phyloP scores from a whole-genome alignment of 2,797 vertebrate species.

The Acanthis flammea region DNA sequence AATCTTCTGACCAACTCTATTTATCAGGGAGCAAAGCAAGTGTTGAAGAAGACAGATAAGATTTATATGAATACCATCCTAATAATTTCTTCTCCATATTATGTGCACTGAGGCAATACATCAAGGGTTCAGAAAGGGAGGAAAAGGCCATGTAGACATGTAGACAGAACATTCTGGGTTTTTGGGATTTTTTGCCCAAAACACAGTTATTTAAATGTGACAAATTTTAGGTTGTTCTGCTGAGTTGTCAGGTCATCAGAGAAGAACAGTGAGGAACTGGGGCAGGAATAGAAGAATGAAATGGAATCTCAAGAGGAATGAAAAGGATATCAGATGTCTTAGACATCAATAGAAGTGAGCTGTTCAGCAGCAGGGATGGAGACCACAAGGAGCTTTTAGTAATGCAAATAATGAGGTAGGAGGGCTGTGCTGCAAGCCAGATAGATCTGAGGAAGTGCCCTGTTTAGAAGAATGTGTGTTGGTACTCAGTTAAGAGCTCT shows the following conservation, averaged over 20 bases:
- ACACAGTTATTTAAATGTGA: neutral
- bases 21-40: neutral
- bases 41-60: neutral
- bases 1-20: neutral
- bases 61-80: neutral
- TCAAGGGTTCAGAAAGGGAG: neutral
- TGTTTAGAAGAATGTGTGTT: neutral
- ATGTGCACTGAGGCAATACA: neutral
- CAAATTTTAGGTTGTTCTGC: neutral
- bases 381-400: neutral
- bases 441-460: neutral
- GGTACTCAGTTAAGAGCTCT: neutral
- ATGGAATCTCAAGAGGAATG: neutral
- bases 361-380: neutral
- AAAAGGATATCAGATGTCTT: neutral
- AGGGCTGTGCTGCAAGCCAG: neutral
- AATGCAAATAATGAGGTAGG: neutral
- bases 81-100: neutral
- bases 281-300: neutral
- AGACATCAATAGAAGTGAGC: rapidly evolving
- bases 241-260: neutral
- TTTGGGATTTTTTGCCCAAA: neutral
- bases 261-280: neutral
- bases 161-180: neutral
- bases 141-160: rapidly evolving